Percentiles rank a stretch among this genome's conserved stretches.
Conservation (phyloP, 2,888 invertebrate genomes). For the Hanleya hanleyi region DNA sequence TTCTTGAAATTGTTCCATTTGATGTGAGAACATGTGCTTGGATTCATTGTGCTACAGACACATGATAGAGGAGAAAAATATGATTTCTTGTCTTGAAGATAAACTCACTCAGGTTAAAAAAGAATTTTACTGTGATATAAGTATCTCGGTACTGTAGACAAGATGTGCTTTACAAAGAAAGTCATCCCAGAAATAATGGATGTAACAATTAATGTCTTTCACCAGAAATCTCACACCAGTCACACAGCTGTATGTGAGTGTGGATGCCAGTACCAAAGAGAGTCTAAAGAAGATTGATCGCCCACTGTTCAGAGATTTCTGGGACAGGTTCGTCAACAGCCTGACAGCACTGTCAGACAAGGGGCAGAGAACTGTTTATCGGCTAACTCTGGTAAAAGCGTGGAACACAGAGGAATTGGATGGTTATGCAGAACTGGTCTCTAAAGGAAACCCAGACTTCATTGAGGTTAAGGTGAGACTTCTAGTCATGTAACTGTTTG, state of each 20-base stretch:
- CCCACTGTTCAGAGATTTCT: constrained; percentile 78
- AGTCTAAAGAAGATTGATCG: constrained; percentile 78
- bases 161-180: too few species aligned
- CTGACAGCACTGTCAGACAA: constrained; percentile 76
- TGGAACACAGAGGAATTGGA: constrained; percentile 78
- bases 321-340: constrained; percentile 77
- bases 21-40: too few species aligned
- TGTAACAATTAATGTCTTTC: constrained; percentile 9
- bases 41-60: too few species aligned
- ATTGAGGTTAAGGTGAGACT: constrained; percentile 77
- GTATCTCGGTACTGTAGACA: too few species aligned
- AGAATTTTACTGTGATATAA: too few species aligned
- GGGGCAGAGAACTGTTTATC: constrained; percentile 78
- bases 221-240: constrained; percentile 75
- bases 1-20: too few species aligned
- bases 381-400: constrained; percentile 77
- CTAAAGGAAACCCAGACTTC: constrained; percentile 77
- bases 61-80: too few species aligned
- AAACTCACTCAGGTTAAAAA: too few species aligned
- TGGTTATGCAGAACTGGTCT: constrained; percentile 76
- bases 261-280: constrained; percentile 78
- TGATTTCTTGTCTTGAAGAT: too few species aligned
- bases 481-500: too few species aligned
- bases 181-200: too few species aligned
- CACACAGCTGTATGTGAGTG: constrained; percentile 78